Conservation (phyloP, 2,797 vertebrate genomes). For the Menidia menidia region DNA sequence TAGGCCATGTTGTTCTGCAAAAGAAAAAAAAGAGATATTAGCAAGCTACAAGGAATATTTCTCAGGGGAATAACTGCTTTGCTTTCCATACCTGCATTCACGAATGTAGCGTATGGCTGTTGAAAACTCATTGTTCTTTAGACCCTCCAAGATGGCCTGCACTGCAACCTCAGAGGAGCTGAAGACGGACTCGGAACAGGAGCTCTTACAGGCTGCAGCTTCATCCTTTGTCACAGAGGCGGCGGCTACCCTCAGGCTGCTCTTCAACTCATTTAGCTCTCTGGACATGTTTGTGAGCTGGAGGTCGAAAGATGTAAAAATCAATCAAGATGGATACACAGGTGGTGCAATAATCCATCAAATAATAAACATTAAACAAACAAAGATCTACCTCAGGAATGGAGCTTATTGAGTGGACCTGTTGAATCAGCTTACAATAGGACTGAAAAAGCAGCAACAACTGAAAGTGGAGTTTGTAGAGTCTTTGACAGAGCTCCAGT, state of each 20-base stretch:
- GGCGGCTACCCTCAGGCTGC: constrained; percentile 88
- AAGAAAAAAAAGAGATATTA: not conserved
- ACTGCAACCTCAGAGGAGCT: constrained; percentile 92
- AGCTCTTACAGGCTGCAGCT: constrained; percentile 62
- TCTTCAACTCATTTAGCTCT: constrained; percentile 92
- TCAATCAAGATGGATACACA: constrained; percentile 16
- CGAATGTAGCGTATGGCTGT: constrained; percentile 88
- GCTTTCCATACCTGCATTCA: constrained; percentile 91
- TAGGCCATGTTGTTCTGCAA: constrained; percentile 92
- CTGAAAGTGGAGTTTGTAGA: constrained; percentile 99
- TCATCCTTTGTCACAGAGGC: constrained; percentile 81
- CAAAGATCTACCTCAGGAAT: constrained; percentile 90
- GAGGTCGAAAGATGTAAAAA: constrained; percentile 17
- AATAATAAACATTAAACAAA: not conserved
- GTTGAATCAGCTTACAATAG: constrained; percentile 98
- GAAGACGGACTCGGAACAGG: constrained; percentile 81
- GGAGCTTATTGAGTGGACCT: constrained; percentile 91
- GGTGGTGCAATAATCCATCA: not conserved
- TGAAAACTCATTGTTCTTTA: constrained; percentile 89
- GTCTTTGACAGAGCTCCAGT: constrained; percentile 96
- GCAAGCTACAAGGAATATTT: not conserved
- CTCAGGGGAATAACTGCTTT: not conserved
- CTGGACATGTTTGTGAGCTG: constrained; percentile 95
- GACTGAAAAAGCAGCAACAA: constrained; percentile 98
- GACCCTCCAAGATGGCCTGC: constrained; percentile 92